Percentiles rank a stretch among this genome's conserved stretches.
Conservation (phyloP, 2,797 vertebrate species). For the Chiropotes sagulatus region DNA sequence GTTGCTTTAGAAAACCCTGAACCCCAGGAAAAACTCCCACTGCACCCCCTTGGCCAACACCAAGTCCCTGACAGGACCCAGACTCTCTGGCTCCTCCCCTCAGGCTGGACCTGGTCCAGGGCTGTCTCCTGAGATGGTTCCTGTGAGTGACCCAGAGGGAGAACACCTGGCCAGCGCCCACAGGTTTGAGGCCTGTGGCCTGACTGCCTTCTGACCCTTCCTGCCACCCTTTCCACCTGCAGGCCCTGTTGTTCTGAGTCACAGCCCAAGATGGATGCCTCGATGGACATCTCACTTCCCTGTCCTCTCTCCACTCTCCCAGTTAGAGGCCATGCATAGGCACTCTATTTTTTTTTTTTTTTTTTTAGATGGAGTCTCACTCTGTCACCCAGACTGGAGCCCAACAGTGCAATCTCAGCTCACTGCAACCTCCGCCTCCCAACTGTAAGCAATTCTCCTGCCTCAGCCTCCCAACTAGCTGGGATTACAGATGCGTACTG, state of each 20-base stretch:
- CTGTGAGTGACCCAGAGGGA: neutral
- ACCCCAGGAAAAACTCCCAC: neutral
- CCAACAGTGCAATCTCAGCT: no score
- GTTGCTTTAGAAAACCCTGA: neutral
- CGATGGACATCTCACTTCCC: neutral
- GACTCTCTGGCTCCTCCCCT: neutral
- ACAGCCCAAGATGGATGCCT: neutral
- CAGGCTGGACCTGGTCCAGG: neutral
- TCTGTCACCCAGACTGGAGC: no score
- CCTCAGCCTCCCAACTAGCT: neutral
- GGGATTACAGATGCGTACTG: neutral
- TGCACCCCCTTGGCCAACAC: neutral
- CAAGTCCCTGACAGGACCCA: neutral
- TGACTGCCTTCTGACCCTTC: neutral
- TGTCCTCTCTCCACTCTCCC: neutral
- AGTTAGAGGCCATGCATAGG: neutral
- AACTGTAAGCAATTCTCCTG: neutral
- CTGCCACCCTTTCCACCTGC: neutral
- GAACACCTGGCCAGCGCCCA: neutral
- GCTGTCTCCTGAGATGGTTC: neutral
- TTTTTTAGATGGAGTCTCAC: no score
- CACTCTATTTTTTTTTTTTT: no score
- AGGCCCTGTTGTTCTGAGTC: neutral
- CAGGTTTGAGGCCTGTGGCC: neutral
- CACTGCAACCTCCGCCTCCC: no score